A percentile compares a stretch with the other conserved stretches of the same genome.
phyloP scores from a whole-genome alignment of 2,113 vertebrate genomes.

The Phylloscopus whistleri region DNA sequence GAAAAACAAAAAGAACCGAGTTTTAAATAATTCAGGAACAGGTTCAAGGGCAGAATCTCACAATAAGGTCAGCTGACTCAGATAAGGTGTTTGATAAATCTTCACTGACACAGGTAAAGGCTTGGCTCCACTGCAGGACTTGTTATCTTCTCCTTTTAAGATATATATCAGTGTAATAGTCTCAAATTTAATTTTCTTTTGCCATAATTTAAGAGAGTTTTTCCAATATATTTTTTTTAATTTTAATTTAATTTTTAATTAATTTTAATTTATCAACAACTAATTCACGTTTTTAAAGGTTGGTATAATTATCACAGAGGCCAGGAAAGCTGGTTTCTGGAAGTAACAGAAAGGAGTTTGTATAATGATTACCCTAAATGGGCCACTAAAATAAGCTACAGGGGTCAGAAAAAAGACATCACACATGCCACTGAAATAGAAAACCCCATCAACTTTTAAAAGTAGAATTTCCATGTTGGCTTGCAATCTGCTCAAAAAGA shows the following conservation, averaged over 20 bases:
- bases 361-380: not conserved
- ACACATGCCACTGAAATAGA: not conserved
- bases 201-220: not conserved
- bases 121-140: not conserved
- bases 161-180: fast-evolving
- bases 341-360: not conserved
- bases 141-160: not conserved
- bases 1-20: constrained; percentile 39
- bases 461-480: not conserved
- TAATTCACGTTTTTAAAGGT: not conserved
- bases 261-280: not conserved
- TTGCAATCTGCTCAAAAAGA: not conserved
- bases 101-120: not conserved
- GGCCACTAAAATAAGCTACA: not conserved
- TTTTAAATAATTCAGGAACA: constrained; percentile 18
- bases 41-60: constrained; percentile 13
- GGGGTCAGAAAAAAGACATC: not conserved
- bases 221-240: not conserved
- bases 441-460: not conserved
- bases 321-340: not conserved
- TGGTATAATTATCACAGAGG: not conserved
- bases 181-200: not conserved
- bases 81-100: not conserved
- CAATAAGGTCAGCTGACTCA: not conserved
- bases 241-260: too few relatives aligned